phyloP scores from a whole-genome alignment of 2,113 vertebrate genomes.

The Cichladusa arquata region DNA sequence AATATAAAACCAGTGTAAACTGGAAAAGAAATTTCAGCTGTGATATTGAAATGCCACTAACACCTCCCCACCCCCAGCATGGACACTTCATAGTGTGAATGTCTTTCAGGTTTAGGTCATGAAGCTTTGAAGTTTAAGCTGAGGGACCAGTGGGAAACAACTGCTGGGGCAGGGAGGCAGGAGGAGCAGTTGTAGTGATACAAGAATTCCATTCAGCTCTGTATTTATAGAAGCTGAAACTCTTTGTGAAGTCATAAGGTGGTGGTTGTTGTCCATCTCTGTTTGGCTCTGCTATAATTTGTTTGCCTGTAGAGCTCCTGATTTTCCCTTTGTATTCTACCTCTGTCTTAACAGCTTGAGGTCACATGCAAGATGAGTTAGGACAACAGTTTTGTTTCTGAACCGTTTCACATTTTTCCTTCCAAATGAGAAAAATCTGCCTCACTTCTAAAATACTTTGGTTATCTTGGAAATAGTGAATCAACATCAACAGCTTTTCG shows the following conservation, averaged over 20 bases:
- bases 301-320: neutral
- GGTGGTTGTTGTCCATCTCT: neutral
- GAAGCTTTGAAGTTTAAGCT: neutral
- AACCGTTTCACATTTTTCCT: neutral
- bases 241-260: neutral
- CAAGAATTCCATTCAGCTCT: neutral
- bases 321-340: neutral
- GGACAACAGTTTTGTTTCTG: neutral
- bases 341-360: neutral
- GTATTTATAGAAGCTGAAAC: neutral
- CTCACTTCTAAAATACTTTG: neutral
- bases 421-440: neutral
- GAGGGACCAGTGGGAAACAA: neutral
- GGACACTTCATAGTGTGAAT: neutral
- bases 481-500: neutral
- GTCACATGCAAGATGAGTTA: neutral
- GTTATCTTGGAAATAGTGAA: neutral
- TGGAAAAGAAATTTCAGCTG: neutral
- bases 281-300: neutral
- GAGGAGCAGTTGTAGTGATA: neutral
- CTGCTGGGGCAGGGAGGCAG: neutral
- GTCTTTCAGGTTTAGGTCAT: neutral
- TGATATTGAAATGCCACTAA: neutral
- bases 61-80: fast-evolving
- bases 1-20: fast-evolving